A percentile compares a stretch with the other conserved stretches of the same genome.
phyloP scores from a whole-genome alignment of 2,888 invertebrate genomes.

The Merodon equestris region DNA sequence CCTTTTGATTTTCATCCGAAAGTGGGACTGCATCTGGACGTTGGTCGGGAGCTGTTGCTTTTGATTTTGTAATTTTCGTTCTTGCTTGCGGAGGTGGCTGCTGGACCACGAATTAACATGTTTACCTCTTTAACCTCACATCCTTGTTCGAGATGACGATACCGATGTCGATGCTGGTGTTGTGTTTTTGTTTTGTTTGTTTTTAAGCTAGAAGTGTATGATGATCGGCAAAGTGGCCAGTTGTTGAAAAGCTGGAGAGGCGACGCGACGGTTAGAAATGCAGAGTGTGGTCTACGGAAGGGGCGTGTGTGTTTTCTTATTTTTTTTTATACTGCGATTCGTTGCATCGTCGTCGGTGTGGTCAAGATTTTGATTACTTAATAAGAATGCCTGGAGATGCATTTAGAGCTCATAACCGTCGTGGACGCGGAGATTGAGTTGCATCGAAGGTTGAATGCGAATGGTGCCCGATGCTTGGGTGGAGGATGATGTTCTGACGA shows the following conservation, averaged over 20 bases:
- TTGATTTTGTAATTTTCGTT: not conserved
- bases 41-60: constrained; percentile 14
- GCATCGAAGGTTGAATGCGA: constrained; percentile 28
- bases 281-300: constrained; percentile 45
- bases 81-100: constrained; percentile 48
- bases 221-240: constrained; percentile 52
- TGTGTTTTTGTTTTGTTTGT: constrained; percentile 40
- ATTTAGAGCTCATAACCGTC: constrained; percentile 61
- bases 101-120: constrained; percentile 67
- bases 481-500: constrained; percentile 16
- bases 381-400: constrained; percentile 66
- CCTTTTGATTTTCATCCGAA: constrained; percentile 18
- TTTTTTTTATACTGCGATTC: constrained; percentile 5
- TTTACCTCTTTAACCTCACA: constrained; percentile 66
- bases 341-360: constrained; percentile 48
- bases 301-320: constrained; percentile 32
- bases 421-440: constrained; percentile 53
- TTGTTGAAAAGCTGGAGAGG: constrained; percentile 31
- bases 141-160: constrained; percentile 39
- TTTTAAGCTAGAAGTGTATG: constrained; percentile 19
- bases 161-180: constrained; percentile 10
- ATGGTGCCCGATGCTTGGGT: not conserved
- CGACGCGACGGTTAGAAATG: constrained; percentile 48
- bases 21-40: constrained; percentile 47
- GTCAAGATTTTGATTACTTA: constrained; percentile 68